Conservation (phyloP, 1,140 invertebrate genomes). For the Nymphalis io region DNA sequence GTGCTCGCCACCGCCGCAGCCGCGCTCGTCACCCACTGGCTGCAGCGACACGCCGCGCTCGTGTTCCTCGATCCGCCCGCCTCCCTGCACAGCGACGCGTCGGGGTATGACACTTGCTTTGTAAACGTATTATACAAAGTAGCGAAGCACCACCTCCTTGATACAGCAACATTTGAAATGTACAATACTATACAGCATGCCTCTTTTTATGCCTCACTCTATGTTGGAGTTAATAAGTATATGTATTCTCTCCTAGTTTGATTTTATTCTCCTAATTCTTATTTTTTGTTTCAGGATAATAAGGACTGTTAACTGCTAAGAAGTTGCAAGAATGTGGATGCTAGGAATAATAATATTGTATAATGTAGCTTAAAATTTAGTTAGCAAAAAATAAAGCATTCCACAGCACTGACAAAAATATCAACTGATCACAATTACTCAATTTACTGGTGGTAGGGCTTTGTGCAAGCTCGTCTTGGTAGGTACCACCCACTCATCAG, state of each 20-base stretch:
- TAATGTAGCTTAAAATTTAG: background rate
- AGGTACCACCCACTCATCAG: too few relatives aligned
- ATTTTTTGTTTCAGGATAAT: constrained; percentile 15
- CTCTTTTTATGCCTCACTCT: too few relatives aligned
- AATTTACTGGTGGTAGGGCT: too few relatives aligned
- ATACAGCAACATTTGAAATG: too few relatives aligned
- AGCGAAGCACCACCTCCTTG: too few relatives aligned
- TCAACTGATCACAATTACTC: background rate
- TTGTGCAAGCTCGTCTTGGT: too few relatives aligned
- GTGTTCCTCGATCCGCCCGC: constrained; percentile 78
- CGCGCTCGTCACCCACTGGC: constrained; percentile 86
- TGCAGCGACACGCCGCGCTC: constrained; percentile 83
- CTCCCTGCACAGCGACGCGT: constrained; percentile 41
- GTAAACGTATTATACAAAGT: background rate
- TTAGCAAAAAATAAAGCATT: constrained; percentile 3
- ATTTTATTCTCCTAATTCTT: background rate
- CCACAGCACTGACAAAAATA: background rate
- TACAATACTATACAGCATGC: too few relatives aligned
- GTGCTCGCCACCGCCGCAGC: constrained; percentile 83
- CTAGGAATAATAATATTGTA: background rate
- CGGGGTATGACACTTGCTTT: constrained; percentile 44
- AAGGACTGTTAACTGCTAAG: constrained; percentile 18
- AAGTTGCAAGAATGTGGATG: background rate
- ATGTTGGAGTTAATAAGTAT: too few relatives aligned
- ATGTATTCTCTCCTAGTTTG: too few relatives aligned